Percentiles rank a stretch among this genome's conserved stretches.
Conservation (phyloP, 2,113 vertebrate species). For the Crotalus helleri region DNA sequence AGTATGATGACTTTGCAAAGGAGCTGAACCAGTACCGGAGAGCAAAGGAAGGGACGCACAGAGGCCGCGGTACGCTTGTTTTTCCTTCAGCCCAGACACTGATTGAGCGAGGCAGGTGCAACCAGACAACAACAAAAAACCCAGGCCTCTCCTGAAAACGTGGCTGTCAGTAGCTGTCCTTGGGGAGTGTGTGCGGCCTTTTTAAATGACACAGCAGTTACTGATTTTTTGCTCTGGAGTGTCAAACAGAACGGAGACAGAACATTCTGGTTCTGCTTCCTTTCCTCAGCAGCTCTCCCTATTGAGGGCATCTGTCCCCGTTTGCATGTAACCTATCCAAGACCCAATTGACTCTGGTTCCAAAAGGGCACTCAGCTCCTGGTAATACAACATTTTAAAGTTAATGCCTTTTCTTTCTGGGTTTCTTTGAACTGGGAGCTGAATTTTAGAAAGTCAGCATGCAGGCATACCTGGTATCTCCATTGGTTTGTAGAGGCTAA, state of each 20-base stretch:
- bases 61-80: slow-evolving; percentile 56
- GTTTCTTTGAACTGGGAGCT: background rate
- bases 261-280: background rate
- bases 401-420: background rate
- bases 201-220: background rate
- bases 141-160: background rate
- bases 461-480: background rate
- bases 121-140: no score
- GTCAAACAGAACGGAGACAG: background rate
- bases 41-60: slow-evolving; percentile 79
- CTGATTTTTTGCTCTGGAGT: background rate
- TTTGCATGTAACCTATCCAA: background rate
- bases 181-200: background rate
- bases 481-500: background rate
- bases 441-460: background rate
- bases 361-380: background rate
- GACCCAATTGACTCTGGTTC: background rate
- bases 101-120: background rate
- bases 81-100: no score
- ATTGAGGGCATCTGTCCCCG: background rate
- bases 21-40: slow-evolving; percentile 91
- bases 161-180: no score
- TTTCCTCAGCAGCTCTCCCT: background rate
- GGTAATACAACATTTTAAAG: background rate
- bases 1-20: slow-evolving; percentile 89